These are phyloP conservation scores for Aphrophora alni DNA, from an alignment of 2,888 invertebrate genomes.

Conservation along the genomic window DNA sequence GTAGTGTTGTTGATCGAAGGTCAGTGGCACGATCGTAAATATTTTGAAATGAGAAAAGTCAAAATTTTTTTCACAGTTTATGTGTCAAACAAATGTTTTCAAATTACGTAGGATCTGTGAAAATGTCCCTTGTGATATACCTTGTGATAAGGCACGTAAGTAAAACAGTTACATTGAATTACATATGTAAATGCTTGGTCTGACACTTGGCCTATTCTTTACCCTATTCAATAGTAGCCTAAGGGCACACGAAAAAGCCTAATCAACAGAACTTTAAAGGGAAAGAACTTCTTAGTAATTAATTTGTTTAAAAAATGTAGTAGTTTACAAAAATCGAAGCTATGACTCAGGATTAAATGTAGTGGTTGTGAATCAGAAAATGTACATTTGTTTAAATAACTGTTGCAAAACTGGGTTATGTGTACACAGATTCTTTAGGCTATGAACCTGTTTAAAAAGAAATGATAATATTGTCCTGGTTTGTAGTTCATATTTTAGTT, in stretches of 20 bases:
- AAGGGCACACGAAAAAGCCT: background rate
- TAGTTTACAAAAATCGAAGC: no score
- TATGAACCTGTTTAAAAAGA: background rate
- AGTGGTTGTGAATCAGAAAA: background rate
- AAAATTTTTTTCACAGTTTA: conserved; percentile 34
- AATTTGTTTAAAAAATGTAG: background rate
- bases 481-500: background rate
- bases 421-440: background rate
- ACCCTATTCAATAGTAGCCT: conserved; percentile 9
- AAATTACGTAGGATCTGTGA: background rate
- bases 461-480: background rate
- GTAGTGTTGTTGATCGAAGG: conserved; percentile 55
- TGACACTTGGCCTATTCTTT: conserved; percentile 9
- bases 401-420: conserved; percentile 2
- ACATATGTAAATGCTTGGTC: conserved; percentile 5
- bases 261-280: background rate
- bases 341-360: background rate
- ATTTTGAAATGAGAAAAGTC: conserved; percentile 49
- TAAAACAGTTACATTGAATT: background rate
- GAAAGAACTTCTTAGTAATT: background rate
- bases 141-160: background rate
- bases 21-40: conserved; percentile 55
- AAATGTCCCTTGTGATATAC: background rate
- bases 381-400: background rate
- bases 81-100: background rate